Conservation (phyloP, 2,797 vertebrate genomes). For the Chaunax sp. region DNA sequence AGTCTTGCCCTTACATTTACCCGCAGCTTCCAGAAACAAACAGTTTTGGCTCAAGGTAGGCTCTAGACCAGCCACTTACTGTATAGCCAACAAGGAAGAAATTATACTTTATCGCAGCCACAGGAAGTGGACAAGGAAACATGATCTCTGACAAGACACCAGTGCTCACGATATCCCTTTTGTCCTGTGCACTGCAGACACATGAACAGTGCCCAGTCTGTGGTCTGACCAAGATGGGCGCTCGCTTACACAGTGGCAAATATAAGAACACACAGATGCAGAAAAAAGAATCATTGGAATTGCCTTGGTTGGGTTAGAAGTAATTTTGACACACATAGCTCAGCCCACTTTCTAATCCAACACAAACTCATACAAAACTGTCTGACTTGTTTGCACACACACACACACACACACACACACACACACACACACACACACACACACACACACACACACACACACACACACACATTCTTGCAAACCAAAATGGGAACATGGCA, state of each 20-base stretch:
- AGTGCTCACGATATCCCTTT: slow-evolving; percentile 45
- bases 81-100: slow-evolving; percentile 50
- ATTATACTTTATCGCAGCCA: slow-evolving; percentile 53
- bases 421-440: slow-evolving; percentile 10
- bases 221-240: slow-evolving; percentile 45
- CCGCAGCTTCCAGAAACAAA: slow-evolving; percentile 42
- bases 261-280: slow-evolving; percentile 8
- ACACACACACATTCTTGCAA: slow-evolving; percentile 24
- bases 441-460: not conserved
- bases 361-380: slow-evolving; percentile 25
- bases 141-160: slow-evolving; percentile 49
- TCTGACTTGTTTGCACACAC: slow-evolving; percentile 1
- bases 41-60: slow-evolving; percentile 43
- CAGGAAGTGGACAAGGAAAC: slow-evolving; percentile 57
- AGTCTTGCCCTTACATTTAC: slow-evolving; percentile 27
- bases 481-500: slow-evolving; percentile 33
- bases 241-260: slow-evolving; percentile 8
- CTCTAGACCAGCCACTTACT: slow-evolving; percentile 60
- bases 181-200: slow-evolving; percentile 35
- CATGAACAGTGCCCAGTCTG: slow-evolving; percentile 30
- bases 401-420: slow-evolving; percentile 6
- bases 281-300: slow-evolving; percentile 43
- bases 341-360: slow-evolving; percentile 24
- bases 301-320: slow-evolving; percentile 47
- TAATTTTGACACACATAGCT: slow-evolving; percentile 34